Percentiles rank a stretch among this genome's conserved stretches.
Conservation (phyloP, 1,140 invertebrate genomes). For the Ladona fulva region DNA sequence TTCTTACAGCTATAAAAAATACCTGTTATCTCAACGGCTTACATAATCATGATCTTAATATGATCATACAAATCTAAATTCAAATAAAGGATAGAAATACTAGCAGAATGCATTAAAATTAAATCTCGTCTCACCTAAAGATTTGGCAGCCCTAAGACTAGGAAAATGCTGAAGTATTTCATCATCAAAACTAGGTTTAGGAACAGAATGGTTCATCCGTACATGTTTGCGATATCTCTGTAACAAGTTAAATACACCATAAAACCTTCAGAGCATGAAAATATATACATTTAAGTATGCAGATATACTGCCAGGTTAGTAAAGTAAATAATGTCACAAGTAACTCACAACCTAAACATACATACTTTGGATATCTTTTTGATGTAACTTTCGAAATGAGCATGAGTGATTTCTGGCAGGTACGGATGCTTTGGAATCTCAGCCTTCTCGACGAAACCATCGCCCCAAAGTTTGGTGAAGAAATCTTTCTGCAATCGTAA, state of each 20-base stretch:
- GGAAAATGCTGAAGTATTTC: slow-evolving; percentile 42
- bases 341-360: too few species aligned
- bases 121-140: slow-evolving; percentile 21
- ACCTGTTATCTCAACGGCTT: too few species aligned
- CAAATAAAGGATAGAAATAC: too few species aligned
- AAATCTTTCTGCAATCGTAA: slow-evolving; percentile 56
- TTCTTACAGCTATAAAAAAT: too few species aligned
- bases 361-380: slow-evolving; percentile 54
- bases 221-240: slow-evolving; percentile 42
- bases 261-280: not conserved
- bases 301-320: not conserved
- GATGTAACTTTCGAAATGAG: slow-evolving; percentile 83
- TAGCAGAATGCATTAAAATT: too few species aligned
- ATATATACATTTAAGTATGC: not conserved
- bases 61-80: too few species aligned
- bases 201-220: slow-evolving; percentile 34
- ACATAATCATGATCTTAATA: too few species aligned
- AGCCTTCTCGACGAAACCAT: slow-evolving; percentile 77
- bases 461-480: slow-evolving; percentile 97
- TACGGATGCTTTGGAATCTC: slow-evolving; percentile 66
- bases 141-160: slow-evolving; percentile 38
- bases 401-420: slow-evolving; percentile 71
- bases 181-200: slow-evolving; percentile 34
- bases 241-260: slow-evolving; percentile 25
- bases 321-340: too few species aligned